Conservation (phyloP, 2,113 vertebrate species). For the Syngnathoides biaculeatus region DNA sequence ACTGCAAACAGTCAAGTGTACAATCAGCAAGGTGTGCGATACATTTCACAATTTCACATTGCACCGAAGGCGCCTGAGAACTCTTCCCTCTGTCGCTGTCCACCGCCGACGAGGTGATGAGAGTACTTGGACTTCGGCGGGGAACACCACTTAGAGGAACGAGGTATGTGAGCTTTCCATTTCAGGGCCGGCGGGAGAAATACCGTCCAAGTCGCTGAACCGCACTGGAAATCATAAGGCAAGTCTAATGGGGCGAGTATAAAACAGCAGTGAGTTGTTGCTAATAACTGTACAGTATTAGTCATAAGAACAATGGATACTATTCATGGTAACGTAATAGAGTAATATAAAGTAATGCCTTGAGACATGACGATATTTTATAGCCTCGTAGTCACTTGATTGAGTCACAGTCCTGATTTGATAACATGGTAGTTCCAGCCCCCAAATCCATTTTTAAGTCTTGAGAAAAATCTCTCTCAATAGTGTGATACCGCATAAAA, state of each 20-base stretch:
- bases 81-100: slow-evolving; percentile 2
- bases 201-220: neutral
- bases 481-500: no score
- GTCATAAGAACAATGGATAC: no score
- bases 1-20: slow-evolving; percentile 6
- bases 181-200: neutral
- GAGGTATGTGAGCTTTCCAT: slow-evolving; percentile 36
- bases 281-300: no score
- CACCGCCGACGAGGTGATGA: slow-evolving; percentile 17
- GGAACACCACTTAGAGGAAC: slow-evolving; percentile 12
- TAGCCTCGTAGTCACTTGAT: no score
- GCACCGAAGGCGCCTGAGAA: slow-evolving; percentile 27
- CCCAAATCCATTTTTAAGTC: no score
- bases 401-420: no score
- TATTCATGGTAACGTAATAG: no score
- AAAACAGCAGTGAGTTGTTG: no score
- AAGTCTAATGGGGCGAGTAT: neutral
- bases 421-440: no score
- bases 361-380: no score
- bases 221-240: neutral
- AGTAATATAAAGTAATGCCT: no score
- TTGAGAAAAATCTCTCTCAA: no score
- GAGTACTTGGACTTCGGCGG: slow-evolving; percentile 16
- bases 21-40: slow-evolving; percentile 31
- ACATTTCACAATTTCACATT: slow-evolving; percentile 25